phyloP scores from a whole-genome alignment of 2,113 vertebrate genomes.

The Rhipidura dahli region DNA sequence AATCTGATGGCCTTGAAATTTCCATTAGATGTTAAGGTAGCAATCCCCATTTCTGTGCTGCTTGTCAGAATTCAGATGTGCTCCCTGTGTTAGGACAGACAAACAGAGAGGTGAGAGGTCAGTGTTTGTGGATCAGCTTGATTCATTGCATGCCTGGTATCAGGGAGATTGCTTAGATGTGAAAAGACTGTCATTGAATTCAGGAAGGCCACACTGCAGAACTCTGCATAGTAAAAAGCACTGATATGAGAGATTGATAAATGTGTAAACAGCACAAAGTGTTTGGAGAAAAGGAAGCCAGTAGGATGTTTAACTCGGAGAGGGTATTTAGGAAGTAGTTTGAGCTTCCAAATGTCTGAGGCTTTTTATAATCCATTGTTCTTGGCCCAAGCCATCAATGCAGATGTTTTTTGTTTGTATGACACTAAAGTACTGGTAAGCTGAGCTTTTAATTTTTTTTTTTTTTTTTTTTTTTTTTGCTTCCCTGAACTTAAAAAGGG shows the following conservation, averaged over 20 bases:
- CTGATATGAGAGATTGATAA: background rate
- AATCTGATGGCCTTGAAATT: background rate
- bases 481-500: background rate
- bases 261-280: background rate
- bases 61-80: background rate
- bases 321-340: background rate
- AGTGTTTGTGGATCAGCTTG: background rate
- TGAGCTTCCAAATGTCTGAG: background rate
- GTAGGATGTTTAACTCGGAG: background rate
- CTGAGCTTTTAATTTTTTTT: background rate
- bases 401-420: background rate
- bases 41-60: background rate
- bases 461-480: background rate
- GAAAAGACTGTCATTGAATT: background rate
- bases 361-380: background rate
- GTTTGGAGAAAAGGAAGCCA: background rate
- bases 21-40: background rate
- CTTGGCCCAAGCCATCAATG: background rate
- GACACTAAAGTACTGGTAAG: background rate
- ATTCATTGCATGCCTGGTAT: background rate
- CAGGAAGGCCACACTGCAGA: background rate
- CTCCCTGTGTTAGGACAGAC: background rate
- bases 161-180: background rate
- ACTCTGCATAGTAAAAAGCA: background rate
- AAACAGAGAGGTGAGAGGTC: background rate